Base-by-base conservation (phyloP, 2,888 invertebrate species). In the Caenorhabditis sp. region DNA sequence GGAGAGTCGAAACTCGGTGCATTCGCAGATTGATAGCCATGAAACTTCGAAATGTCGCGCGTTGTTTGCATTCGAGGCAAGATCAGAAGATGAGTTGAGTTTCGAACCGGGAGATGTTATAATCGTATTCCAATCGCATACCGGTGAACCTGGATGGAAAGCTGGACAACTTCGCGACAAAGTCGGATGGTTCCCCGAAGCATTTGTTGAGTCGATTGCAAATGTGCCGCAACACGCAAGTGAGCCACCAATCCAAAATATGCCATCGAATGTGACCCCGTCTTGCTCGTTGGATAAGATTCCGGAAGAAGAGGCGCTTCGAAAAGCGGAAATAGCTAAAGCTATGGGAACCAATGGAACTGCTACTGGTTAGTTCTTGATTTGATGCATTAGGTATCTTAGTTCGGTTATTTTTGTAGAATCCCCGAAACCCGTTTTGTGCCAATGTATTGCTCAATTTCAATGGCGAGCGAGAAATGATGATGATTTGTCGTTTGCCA, bases 131-230 rank as follows among this genome's bases (percentile, higher is more conserved):
- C 84, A 92, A 91, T 73, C 93, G 66, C 94, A 94, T 85, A 93
- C 92, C 81, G 93, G 95, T 0, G 97, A 97, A 88, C 95, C 95
- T 0, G 97, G 97, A n/a, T 99, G 97, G 96, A 90, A 94, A 84
- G 94, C 95, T 80, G 97, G 97, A 0, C 93, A 93, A 85, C 92
- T 95, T 36, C 91, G 93, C 86, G 96, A 95, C 2, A 92, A 93
- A 76, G 75, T 78, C 50, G 80, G 77, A 17, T 88, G 89, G 78
- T 89, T 90, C 83, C 90, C 90, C 7, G 80, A 88, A 54, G 84
- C 88, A 1, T 90, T 88, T 85, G 89, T 89, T 1, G 89, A 90
- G 62, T 76, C 84, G 8, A 76, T 87, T 20, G 83, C 77, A 5
- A 67, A 75, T 0, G 74, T 82, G 14, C 72, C 76, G 23, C 59